Percentiles rank a stretch among this genome's conserved stretches.
Conservation (phyloP, 1,140 invertebrate genomes). For the Bombus pascuorum region DNA sequence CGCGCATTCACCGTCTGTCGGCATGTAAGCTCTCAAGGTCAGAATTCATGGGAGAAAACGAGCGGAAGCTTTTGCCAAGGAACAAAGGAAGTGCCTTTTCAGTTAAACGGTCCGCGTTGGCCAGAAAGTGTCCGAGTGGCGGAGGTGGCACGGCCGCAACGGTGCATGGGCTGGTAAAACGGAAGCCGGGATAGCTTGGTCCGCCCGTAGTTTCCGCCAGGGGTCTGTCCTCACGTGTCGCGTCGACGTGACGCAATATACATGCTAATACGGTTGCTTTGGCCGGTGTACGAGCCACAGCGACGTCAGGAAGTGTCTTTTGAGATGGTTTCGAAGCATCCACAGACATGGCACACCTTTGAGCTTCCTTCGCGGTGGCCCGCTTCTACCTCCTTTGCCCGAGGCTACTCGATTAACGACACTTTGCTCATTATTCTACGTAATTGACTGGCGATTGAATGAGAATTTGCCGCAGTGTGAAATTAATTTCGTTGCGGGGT, state of each 20-base stretch:
- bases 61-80: constrained; percentile 12
- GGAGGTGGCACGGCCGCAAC: not conserved
- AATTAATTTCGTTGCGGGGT: not conserved
- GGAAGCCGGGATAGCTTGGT: constrained; percentile 23
- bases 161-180: constrained; percentile 38
- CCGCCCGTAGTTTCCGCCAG: constrained; percentile 47
- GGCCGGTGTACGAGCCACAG: constrained; percentile 47
- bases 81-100: constrained; percentile 28
- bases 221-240: constrained; percentile 57
- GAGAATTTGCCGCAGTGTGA: not conserved
- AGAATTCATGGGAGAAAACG: constrained; percentile 2
- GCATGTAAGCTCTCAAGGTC: constrained; percentile 3
- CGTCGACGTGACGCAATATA: constrained; percentile 72
- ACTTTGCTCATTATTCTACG: constrained; percentile 10
- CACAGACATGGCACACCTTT: constrained; percentile 35
- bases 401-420: constrained; percentile 2
- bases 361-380: not conserved
- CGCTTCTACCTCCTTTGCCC: not conserved
- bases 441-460: not conserved
- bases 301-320: constrained; percentile 53
- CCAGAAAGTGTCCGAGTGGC: not conserved
- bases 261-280: constrained; percentile 71
- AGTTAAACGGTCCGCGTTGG: not conserved
- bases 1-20: not conserved
- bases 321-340: constrained; percentile 32